Conservation (phyloP, 2,888 invertebrate species). For the Mellilla xanthometata region DNA sequence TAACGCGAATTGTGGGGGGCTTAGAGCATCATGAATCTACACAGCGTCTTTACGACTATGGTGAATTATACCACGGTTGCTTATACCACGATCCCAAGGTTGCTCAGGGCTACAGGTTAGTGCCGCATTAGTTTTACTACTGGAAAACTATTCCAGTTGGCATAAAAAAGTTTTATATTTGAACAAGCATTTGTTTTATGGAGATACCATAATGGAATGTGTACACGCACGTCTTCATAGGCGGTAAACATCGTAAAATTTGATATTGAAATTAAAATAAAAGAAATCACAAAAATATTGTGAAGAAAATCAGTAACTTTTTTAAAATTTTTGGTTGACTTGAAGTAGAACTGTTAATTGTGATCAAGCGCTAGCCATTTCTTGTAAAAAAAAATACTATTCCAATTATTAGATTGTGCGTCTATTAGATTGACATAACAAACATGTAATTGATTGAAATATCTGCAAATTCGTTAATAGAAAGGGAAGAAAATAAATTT, state of each 20-base stretch:
- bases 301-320: too few species aligned
- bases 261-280: slow-evolving; percentile 16
- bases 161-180: slow-evolving; percentile 26
- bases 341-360: too few species aligned
- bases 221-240: slow-evolving; percentile 16
- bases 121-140: slow-evolving; percentile 28
- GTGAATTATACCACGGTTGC: slow-evolving; percentile 18
- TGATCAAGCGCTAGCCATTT: too few species aligned
- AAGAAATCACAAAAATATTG: too few species aligned
- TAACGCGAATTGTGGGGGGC: slow-evolving; percentile 18
- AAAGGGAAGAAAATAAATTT: too few species aligned
- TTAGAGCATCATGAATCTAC: slow-evolving; percentile 22
- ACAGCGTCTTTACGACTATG: slow-evolving; percentile 20
- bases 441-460: too few species aligned
- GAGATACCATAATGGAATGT: slow-evolving; percentile 7
- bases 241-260: slow-evolving; percentile 28
- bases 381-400: too few species aligned
- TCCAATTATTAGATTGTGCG: too few species aligned
- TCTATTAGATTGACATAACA: too few species aligned
- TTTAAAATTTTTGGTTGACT: too few species aligned
- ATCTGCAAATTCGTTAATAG: too few species aligned
- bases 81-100: too few species aligned
- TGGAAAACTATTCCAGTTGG: slow-evolving; percentile 24
- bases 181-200: slow-evolving; percentile 22
- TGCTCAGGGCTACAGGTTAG: slow-evolving; percentile 16